phyloP scores from a whole-genome alignment of 2,113 vertebrate species.

The Tonatia bakeri region DNA sequence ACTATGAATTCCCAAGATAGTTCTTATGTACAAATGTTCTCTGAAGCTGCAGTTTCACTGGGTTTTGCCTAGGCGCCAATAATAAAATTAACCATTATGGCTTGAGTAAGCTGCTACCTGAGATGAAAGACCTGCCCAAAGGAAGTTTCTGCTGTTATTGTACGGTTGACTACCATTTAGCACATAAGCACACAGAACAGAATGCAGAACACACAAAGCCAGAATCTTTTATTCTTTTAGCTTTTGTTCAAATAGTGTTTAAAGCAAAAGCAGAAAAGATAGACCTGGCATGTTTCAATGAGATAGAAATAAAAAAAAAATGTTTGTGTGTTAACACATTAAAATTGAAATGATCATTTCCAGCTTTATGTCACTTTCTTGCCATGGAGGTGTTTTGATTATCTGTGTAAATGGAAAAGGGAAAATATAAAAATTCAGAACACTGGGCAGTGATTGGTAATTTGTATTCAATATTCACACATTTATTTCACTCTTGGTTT shows the following conservation, averaged over 20 bases:
- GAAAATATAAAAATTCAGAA: neutral
- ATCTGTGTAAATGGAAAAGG: neutral
- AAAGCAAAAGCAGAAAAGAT: neutral
- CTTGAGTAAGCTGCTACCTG: conserved; percentile 66
- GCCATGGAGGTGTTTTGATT: neutral
- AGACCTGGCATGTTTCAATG: neutral
- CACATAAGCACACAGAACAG: conserved; percentile 51
- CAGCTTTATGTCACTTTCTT: neutral
- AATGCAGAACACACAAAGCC: conserved; percentile 28
- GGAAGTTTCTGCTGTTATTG: conserved; percentile 65
- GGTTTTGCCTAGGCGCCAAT: conserved; percentile 65
- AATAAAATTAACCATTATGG: conserved; percentile 78
- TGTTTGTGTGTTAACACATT: neutral
- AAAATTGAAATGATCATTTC: neutral
- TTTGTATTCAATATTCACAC: neutral
- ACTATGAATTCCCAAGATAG: conserved; percentile 70
- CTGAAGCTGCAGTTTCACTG: conserved; percentile 64
- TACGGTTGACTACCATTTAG: conserved; percentile 57
- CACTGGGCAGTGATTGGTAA: neutral
- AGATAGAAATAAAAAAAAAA: neutral
- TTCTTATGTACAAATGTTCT: conserved; percentile 53
- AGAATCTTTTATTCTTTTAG: conserved; percentile 57
- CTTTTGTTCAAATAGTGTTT: conserved; percentile 38
- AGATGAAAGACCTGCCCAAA: conserved; percentile 74
- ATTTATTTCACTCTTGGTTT: neutral